A percentile compares a stretch with the other conserved stretches of the same genome.
Evolutionary conservation across 2,888 invertebrate species (phyloP).

Genomic region (Germaria angustata): DNA sequence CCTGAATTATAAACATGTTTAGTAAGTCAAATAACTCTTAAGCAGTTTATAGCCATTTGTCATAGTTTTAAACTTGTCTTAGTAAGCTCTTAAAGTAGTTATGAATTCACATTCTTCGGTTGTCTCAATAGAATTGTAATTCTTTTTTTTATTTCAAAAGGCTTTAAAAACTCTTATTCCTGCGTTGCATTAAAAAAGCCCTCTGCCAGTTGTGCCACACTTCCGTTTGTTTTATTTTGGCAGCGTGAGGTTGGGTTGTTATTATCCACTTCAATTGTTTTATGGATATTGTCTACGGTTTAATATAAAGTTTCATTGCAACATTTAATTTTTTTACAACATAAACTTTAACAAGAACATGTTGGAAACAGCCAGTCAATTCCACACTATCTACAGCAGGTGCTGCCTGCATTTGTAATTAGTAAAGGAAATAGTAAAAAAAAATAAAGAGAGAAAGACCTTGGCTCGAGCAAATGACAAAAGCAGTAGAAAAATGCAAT

Average conservation of each 20-base stretch:
- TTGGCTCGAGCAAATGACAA: constrained; percentile 26
- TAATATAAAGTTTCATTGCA: constrained; percentile 36
- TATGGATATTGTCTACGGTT: constrained; percentile 34
- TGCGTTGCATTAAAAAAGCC: neutral
- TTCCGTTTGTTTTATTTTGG: constrained; percentile 34
- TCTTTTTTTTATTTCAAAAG: constrained; percentile 11
- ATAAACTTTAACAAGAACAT: constrained; percentile 33
- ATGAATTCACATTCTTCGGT: neutral
- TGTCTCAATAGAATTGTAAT: constrained; percentile 8
- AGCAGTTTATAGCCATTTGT: neutral
- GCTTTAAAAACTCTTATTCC: neutral
- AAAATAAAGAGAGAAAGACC: constrained; percentile 5
- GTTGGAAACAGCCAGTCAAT: neutral
- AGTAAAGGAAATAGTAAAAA: constrained; percentile 52
- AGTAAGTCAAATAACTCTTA: neutral
- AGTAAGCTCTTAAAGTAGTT: neutral
- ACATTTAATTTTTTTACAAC: neutral
- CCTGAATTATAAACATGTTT: neutral
- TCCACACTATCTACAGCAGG: constrained; percentile 49
- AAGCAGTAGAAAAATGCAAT: neutral
- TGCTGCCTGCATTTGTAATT: constrained; percentile 66
- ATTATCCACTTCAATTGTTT: constrained; percentile 19
- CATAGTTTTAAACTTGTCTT: neutral
- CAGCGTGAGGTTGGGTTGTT: constrained; percentile 8
- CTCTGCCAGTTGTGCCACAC: constrained; percentile 9